Evolutionary conservation across 2,113 vertebrate species (phyloP), one percentile per base, ranked within the genome.

Genomic region (Ivindomyrus marchei): DNA sequence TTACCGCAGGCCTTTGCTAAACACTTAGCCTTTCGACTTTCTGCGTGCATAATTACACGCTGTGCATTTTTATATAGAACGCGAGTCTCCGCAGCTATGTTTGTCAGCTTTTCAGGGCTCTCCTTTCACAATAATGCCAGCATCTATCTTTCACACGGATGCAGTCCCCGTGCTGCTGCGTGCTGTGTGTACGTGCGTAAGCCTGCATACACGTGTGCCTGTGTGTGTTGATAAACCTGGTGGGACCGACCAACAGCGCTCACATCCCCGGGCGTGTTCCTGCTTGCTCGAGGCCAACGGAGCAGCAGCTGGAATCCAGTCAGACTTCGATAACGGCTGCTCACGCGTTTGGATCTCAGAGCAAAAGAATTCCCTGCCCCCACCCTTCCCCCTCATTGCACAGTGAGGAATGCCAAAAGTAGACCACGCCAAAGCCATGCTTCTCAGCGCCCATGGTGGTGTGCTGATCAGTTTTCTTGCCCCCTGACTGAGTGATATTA

Each of bases 231-330:
- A 70, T 21, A 47, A 85, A 46, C 45, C 10, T 4, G 19, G 45
- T 49, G 47, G 50, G 49, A 52, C 85, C 0, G 6, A 47, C 2
- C 56, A 36, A 19, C n/a, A 15, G 15, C 4, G 3, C 46, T 31
- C 4, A 0, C 85, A 19, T 87, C 85, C 50, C 27, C 3, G 10
- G n/a, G 31, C 85, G 1, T 53, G 85, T 87, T 50, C 50, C n/a
- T 87, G 85, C 85, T 56, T 87, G 85, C 50, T 45, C 49, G 3
- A 7, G 5, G 24, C 21, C 49, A 46, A 85, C 9, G 42, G 56
- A 70, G 47, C n/a, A 62, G 45, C 89, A 70, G 58, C 58, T 70
- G 83, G 85, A 90, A 90, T 87, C 89, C 84, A 70, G 89, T 90
- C 85, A 70, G 53, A 87, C 89, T 45, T 90, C 86, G 89, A 87